Evolutionary conservation across 2,888 invertebrate species (phyloP), one percentile per base, ranked within the genome.

Genomic region (Aphidoletes aphidimyza): DNA sequence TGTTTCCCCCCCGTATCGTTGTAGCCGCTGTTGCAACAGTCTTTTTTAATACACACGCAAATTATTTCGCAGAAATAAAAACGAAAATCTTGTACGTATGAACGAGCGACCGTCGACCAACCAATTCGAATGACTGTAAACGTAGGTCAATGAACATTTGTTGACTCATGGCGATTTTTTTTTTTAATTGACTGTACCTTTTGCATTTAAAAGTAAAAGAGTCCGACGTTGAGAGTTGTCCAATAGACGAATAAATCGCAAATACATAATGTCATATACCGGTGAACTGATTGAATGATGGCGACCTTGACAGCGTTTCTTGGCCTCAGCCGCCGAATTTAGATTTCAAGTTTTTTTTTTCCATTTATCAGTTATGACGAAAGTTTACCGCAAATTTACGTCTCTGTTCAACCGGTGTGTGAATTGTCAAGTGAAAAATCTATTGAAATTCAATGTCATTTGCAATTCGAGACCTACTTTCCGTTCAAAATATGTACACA

Each of bases 291-390:
- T 30, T 69, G 26, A 26, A 69, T 69, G 30, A 30, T 11, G 30
- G 2, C n/a, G 69, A 69, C 69, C 69, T 69, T 69, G 69, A 69
- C 69, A 69, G 69, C 69, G 69, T 69, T 69, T 69, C 14, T 69
- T 69, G 69, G 69, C 69, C 69, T 17, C 69, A 2, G 3, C 30
- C 14, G 17, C 9, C 30, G 14, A 69, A 69, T 69, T 54, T 2
- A 47, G 54, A 47, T 47, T n/a, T 54, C 3, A 2, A 22, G n/a
- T 14, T 54, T n/a, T 54, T 22, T 54, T 14, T 30, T 69, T 22
- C 6, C n/a, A 69, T 11, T 14, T 9, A 54, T 3, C 8, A n/a
- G n/a, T 34, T 30, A 69, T 30, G 69, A 69, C 69, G 17, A 69
- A 69, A 30, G 5, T 17, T 14, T 26, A n/a, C 26, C 42, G n/a